These are phyloP conservation scores for Ommatoiulus sabulosus DNA, from an alignment of 2,888 invertebrate species.

Conservation along the genomic window DNA sequence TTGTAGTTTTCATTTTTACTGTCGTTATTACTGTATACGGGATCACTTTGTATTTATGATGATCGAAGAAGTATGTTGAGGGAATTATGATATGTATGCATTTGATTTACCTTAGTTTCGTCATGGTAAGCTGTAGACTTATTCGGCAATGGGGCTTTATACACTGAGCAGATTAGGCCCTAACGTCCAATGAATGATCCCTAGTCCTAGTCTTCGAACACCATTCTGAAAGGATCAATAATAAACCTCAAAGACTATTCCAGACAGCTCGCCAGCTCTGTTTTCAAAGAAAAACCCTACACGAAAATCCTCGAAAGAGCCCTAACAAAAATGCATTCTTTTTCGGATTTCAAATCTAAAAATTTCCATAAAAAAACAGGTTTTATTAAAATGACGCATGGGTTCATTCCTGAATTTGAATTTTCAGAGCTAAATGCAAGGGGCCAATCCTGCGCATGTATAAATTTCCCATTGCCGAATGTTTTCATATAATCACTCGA, in stretches of 20 bases:
- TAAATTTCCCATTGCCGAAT: slow-evolving; percentile 7
- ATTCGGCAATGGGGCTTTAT: slow-evolving; percentile 47
- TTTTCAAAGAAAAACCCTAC: not conserved
- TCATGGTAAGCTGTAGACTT: slow-evolving; percentile 45
- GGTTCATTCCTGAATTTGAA: not conserved
- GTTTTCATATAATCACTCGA: not conserved
- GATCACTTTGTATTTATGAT: slow-evolving; percentile 23
- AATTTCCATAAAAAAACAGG: not conserved
- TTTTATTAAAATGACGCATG: not conserved
- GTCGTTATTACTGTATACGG: not conserved
- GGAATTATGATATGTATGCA: slow-evolving; percentile 27
- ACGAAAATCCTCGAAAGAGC: not conserved
- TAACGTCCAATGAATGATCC: slow-evolving; percentile 50
- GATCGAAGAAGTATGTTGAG: not conserved
- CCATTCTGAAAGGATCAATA: slow-evolving; percentile 53
- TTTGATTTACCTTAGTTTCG: slow-evolving; percentile 49
- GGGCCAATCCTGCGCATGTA: not conserved
- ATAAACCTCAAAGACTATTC: slow-evolving; percentile 49
- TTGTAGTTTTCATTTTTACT: not conserved
- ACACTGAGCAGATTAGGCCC: slow-evolving; percentile 52
- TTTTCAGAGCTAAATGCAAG: not conserved
- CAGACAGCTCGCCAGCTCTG: slow-evolving; percentile 6
- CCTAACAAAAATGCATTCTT: not conserved
- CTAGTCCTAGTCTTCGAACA: slow-evolving; percentile 52
- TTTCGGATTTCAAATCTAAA: not conserved